Evolutionary conservation across 1,140 invertebrate species (phyloP).

Genomic region (Solenopsis invicta): DNA sequence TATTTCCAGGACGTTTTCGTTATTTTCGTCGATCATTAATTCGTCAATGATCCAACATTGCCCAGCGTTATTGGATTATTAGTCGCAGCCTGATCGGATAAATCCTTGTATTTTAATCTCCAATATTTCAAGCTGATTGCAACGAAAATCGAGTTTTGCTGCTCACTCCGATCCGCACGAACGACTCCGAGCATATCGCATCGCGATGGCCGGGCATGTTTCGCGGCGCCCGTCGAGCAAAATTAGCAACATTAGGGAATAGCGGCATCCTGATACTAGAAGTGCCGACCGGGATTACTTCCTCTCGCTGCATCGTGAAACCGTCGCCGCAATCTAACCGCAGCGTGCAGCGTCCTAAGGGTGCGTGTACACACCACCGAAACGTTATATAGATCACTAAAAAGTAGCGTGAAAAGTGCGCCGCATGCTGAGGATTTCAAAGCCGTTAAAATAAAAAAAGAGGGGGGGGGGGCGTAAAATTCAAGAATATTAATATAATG

Average conservation of each 20-base stretch:
- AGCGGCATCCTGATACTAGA: slow-evolving; percentile 69
- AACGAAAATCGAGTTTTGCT: slow-evolving; percentile 64
- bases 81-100: background rate
- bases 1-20: background rate
- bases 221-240: slow-evolving; percentile 44
- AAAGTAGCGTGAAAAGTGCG: background rate
- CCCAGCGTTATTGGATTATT: background rate
- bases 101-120: slow-evolving; percentile 53
- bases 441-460: background rate
- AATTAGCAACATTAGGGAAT: slow-evolving; percentile 75
- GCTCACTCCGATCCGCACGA: slow-evolving; percentile 1
- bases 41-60: background rate
- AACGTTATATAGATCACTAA: background rate
- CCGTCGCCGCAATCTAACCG: slow-evolving; percentile 60
- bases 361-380: background rate
- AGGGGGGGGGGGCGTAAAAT: too few relatives aligned
- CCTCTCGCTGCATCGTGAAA: slow-evolving; percentile 63
- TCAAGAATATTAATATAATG: background rate
- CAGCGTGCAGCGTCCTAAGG: slow-evolving; percentile 44
- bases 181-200: background rate
- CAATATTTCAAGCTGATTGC: slow-evolving; percentile 63
- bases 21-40: background rate
- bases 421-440: background rate
- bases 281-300: slow-evolving; percentile 72
- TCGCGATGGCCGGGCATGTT: slow-evolving; percentile 45